A percentile compares a stretch with the other conserved stretches of the same genome.
Evolutionary conservation across 2,113 vertebrate genomes (phyloP).

Genomic region (Vidua macroura): DNA sequence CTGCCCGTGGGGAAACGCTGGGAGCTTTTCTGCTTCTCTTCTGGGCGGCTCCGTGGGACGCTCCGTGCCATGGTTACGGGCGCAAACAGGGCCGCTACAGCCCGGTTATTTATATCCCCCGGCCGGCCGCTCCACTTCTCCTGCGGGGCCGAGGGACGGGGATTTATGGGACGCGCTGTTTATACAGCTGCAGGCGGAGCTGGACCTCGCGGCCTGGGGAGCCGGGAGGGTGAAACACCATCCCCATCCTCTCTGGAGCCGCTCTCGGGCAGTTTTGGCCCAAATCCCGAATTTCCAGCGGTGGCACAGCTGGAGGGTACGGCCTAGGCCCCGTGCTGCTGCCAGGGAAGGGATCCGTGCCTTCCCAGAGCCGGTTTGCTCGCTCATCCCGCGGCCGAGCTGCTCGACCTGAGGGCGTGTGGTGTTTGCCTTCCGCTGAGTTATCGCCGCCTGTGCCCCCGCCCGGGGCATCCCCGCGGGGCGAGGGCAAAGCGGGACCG

Average conservation of each 20-base stretch:
- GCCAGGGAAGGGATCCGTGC: neutral
- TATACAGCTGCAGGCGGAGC: neutral
- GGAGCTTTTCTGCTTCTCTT: neutral
- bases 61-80: slow-evolving; percentile 56
- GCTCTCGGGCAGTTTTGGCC: neutral
- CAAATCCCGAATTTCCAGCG: accelerated
- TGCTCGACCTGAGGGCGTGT: neutral
- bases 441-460: neutral
- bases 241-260: neutral
- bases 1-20: neutral
- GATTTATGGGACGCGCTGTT: slow-evolving; percentile 37
- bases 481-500: neutral
- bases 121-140: slow-evolving; percentile 3
- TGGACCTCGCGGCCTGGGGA: neutral
- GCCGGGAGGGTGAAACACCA: accelerated
- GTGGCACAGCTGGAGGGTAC: neutral
- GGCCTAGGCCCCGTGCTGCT: accelerated
- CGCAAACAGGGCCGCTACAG: slow-evolving; percentile 24
- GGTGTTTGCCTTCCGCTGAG: neutral
- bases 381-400: accelerated
- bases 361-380: accelerated
- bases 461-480: neutral
- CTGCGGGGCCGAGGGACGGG: neutral
- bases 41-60: neutral
- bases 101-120: slow-evolving; percentile 59